Conservation (phyloP, 2,113 vertebrate genomes). For the Ellobius talpinus region DNA sequence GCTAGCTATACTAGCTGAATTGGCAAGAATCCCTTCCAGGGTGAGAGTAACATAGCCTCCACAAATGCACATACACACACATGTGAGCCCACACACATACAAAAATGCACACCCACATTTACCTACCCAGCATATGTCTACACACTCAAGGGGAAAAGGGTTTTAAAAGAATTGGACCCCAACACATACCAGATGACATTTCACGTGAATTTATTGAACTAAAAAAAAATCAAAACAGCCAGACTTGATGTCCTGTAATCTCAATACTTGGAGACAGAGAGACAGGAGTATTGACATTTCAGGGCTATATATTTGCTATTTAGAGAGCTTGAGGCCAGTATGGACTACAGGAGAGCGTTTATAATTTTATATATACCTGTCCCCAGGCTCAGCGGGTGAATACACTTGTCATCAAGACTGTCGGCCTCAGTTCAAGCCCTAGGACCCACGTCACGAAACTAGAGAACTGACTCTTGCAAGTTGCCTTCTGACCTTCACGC, state of each 20-base stretch:
- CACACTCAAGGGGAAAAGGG: not conserved
- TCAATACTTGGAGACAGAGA: not conserved
- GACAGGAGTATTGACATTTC: not conserved
- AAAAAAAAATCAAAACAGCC: conserved; percentile 22
- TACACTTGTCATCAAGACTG: not conserved
- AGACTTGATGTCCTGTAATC: not conserved
- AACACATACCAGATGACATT: not conserved
- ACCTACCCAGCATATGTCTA: not conserved
- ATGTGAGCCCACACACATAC: not conserved
- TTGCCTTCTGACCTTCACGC: not conserved
- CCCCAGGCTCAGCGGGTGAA: not conserved
- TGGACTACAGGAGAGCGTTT: not conserved
- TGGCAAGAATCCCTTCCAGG: not conserved
- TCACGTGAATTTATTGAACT: not conserved
- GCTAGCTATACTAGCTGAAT: not conserved
- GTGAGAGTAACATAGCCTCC: not conserved
- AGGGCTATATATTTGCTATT: not conserved
- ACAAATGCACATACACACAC: not conserved
- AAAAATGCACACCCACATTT: not conserved
- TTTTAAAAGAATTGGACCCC: not conserved
- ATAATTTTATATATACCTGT: not conserved
- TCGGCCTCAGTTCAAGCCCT: not conserved
- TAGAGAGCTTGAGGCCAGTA: not conserved
- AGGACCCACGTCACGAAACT: too few relatives aligned
- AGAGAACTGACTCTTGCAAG: not conserved